Conservation (phyloP, 2,797 vertebrate genomes). For the Clarias fuscus region DNA sequence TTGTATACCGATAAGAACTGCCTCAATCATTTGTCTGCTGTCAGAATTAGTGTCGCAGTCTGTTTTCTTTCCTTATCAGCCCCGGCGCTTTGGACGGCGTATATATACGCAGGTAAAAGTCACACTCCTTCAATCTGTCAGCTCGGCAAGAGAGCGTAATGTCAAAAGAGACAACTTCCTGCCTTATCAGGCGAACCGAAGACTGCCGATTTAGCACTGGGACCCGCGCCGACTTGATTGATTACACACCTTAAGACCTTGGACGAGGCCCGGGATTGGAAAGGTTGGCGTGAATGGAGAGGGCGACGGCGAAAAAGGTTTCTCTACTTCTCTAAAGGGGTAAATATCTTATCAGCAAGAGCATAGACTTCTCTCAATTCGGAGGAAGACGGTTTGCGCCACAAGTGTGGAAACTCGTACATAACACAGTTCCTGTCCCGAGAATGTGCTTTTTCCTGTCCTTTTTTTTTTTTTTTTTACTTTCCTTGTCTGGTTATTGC, state of each 20-base stretch:
- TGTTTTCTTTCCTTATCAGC: constrained; percentile 38
- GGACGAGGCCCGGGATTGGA: constrained; percentile 2
- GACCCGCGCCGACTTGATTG: constrained; percentile 1
- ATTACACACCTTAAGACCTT: constrained; percentile 26
- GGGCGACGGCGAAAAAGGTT: neutral
- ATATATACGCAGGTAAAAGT: constrained; percentile 37
- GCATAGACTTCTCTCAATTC: neutral
- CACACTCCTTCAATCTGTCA: constrained; percentile 39
- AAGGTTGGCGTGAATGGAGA: constrained; percentile 5
- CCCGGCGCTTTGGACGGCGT: constrained; percentile 32
- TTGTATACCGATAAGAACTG: constrained; percentile 28
- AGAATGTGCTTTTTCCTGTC: neutral
- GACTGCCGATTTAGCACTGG: constrained; percentile 31
- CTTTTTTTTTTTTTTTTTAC: neutral
- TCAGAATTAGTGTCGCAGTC: constrained; percentile 34
- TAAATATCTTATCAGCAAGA: constrained; percentile 23
- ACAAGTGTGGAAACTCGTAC: neutral
- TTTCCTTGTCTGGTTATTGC: neutral
- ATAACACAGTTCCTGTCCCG: too few relatives aligned
- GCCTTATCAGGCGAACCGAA: constrained; percentile 33
- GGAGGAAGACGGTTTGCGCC: neutral
- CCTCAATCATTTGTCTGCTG: constrained; percentile 46
- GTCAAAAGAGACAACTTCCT: constrained; percentile 33
- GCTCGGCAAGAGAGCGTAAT: constrained; percentile 30
- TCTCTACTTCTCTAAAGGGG: neutral